Conservation (phyloP, 2,888 invertebrate genomes). For the Diaprepes abbreviatus region DNA sequence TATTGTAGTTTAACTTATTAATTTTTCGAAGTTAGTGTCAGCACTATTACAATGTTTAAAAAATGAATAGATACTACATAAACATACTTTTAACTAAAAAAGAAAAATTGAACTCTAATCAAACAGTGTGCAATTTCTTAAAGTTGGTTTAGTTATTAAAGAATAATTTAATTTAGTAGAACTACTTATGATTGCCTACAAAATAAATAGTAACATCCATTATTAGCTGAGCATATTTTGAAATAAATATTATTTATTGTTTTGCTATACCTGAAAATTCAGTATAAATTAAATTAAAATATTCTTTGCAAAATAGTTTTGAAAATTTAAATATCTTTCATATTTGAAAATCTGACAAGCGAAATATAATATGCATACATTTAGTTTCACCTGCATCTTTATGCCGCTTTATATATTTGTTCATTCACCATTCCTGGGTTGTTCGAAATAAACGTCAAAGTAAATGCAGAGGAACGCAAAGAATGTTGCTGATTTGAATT, state of each 20-base stretch:
- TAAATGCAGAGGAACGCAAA: slow-evolving; percentile 38
- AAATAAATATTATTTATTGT: background rate
- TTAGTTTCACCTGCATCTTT: slow-evolving; percentile 26
- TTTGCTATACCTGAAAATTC: background rate
- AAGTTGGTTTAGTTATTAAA: too few relatives aligned
- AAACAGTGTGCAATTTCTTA: too few relatives aligned
- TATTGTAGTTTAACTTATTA: too few relatives aligned
- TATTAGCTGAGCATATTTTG: too few relatives aligned
- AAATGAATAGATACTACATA: too few relatives aligned
- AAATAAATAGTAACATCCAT: too few relatives aligned
- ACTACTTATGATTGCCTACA: too few relatives aligned
- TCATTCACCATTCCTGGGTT: slow-evolving; percentile 35
- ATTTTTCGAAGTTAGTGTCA: too few relatives aligned
- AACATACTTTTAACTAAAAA: too few relatives aligned
- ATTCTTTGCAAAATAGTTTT: background rate
- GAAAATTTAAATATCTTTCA: slow-evolving; percentile 34
- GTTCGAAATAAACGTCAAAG: slow-evolving; percentile 30
- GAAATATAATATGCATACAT: slow-evolving; percentile 41
- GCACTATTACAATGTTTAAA: too few relatives aligned
- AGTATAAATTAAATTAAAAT: background rate
- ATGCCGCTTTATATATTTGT: slow-evolving; percentile 29
- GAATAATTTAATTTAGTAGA: too few relatives aligned
- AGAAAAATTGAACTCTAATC: too few relatives aligned
- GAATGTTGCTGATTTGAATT: slow-evolving; percentile 35
- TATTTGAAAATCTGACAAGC: slow-evolving; percentile 33